Evolutionary conservation across 2,888 invertebrate genomes (phyloP), one percentile per base, ranked within the genome.

Genomic region (Trichogramma evanescens): DNA sequence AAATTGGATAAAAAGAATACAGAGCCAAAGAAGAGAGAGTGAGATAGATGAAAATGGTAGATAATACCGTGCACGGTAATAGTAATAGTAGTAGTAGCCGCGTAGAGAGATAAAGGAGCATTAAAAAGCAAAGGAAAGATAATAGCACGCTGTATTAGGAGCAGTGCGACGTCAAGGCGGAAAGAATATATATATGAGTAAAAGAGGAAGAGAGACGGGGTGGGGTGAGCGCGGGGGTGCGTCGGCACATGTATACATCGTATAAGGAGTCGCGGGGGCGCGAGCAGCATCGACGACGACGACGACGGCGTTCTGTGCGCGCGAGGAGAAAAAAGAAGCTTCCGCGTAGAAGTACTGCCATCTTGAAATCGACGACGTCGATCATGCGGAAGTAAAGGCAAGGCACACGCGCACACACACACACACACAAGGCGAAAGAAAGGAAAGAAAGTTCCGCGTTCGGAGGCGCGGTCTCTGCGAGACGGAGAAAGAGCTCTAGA

Each of bases 321-420:
- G 38, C 44, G 38, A 44, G 43, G 45, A 54, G 13, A 45, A 38
- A 43, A 54, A 39, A n/a, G 10, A 41, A 7, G 54, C 44, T 9
- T n/a, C 26, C 26, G 26, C 26, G 26, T 26, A 26, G 3, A 26
- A 26, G 26, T 42, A 9, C 71, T 71, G 73, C 75, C 75, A 76
- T 76, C 74, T 75, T 75, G 74, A 71, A 74, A 72, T 73, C 74
- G 73, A 72, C 70, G 26, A 26, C 71, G 72, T 73, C 70, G 74
- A 75, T 74, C 74, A 71, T 69, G 72, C 73, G 72, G 72, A 74
- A 74, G 74, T 73, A 73, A 71, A 71, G 71, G 72, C 71, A 26
- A 26, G 26, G 26, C 26, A 26, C 69, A 72, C 68, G 71, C 73
- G 72, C 74, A 73, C 74, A 74, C 71, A 70, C 66, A 65, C 66